Percentiles rank a stretch among this genome's conserved stretches.
Evolutionary conservation across 2,113 vertebrate genomes (phyloP).

Genomic region (Anhinga rufa): DNA sequence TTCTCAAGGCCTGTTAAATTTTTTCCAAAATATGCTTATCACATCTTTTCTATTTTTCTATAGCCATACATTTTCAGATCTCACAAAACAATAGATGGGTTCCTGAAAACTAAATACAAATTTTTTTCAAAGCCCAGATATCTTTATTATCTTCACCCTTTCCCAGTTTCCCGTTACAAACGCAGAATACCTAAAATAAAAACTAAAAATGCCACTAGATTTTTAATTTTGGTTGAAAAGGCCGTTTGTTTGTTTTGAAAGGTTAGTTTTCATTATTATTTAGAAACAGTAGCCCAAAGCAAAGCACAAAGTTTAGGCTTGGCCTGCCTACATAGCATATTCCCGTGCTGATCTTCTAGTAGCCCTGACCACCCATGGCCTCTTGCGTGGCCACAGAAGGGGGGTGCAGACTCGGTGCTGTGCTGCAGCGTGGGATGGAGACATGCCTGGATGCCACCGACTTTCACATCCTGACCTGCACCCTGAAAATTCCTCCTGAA

Average conservation of each 20-base stretch:
- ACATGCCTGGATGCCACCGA: neutral
- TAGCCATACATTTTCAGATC: neutral
- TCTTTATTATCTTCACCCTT: neutral
- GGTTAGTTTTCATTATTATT: neutral
- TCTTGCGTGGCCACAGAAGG: neutral
- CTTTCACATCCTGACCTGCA: neutral
- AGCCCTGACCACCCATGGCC: neutral
- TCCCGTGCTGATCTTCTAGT: neutral
- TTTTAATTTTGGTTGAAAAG: neutral
- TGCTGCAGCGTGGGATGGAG: neutral
- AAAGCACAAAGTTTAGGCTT: neutral
- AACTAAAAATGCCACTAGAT: neutral
- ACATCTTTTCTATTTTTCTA: neutral
- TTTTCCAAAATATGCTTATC: neutral
- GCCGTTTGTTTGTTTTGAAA: neutral
- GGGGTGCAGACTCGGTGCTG: neutral
- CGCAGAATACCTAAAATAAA: neutral
- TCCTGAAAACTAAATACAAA: neutral
- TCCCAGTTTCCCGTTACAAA: neutral
- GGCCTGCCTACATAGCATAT: neutral
- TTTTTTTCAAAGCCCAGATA: neutral
- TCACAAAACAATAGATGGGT: neutral
- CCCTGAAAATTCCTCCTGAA: neutral
- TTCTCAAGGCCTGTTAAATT: neutral
- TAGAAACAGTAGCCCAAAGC: neutral